A percentile compares a stretch with the other conserved stretches of the same genome.
Conservation (phyloP, 2,113 vertebrate species). For the Toxostoma redivivum region DNA sequence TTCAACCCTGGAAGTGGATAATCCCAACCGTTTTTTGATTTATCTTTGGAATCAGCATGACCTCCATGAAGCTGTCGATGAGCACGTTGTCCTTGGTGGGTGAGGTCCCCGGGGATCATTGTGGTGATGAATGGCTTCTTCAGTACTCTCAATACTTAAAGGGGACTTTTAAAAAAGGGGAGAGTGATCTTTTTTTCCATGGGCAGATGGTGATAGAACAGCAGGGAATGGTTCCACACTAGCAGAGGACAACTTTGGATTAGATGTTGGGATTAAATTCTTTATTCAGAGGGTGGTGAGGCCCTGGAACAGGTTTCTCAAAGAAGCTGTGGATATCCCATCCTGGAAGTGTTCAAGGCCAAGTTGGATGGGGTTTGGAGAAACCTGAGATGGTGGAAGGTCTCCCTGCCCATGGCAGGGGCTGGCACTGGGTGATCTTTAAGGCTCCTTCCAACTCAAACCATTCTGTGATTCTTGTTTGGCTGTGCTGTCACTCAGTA, state of each 20-base stretch:
- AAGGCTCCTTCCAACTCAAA: neutral
- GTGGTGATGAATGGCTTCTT: neutral
- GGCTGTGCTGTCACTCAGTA: neutral
- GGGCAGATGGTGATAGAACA: neutral
- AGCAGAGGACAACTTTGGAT: neutral
- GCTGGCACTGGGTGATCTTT: neutral
- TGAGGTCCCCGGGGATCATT: neutral
- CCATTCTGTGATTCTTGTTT: neutral
- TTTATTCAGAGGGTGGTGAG: neutral
- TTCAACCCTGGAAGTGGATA: neutral
- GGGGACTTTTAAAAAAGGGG: neutral
- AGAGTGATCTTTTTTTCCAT: neutral
- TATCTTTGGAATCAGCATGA: neutral
- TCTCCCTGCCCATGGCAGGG: neutral
- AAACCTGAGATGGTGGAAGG: neutral
- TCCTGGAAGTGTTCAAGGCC: neutral
- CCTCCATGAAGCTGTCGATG: neutral
- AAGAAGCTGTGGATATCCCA: neutral
- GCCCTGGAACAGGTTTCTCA: neutral
- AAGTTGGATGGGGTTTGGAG: neutral
- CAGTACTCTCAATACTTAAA: neutral
- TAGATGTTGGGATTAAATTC: neutral
- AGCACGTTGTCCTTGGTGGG: accelerated
- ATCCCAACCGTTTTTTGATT: neutral
- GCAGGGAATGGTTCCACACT: neutral